phyloP scores from a whole-genome alignment of 2,888 invertebrate species.

The Cheilosia vulpina region DNA sequence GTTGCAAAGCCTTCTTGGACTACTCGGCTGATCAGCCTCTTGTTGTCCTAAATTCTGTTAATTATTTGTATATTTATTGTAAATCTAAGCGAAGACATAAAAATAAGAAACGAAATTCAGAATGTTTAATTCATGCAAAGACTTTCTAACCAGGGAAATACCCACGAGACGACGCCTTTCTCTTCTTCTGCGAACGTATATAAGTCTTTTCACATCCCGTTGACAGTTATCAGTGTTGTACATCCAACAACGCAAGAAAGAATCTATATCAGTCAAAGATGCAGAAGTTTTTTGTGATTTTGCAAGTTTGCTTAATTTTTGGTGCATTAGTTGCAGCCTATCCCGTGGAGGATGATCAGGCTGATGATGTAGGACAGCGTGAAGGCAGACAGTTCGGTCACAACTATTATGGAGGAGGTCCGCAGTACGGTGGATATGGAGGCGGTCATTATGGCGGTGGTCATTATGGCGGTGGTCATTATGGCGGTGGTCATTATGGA shows the following conservation, averaged over 20 bases:
- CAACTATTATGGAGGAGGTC: slow-evolving; percentile 21
- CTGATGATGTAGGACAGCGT: slow-evolving; percentile 7
- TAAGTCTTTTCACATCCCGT: slow-evolving; percentile 19
- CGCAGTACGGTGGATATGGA: slow-evolving; percentile 40
- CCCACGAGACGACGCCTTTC: too few relatives aligned
- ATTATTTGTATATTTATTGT: slow-evolving; percentile 57
- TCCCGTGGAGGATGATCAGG: slow-evolving; percentile 31
- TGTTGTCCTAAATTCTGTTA: background rate
- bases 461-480: slow-evolving; percentile 18
- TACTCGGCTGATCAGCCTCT: slow-evolving; percentile 42
- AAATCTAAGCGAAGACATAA: slow-evolving; percentile 39
- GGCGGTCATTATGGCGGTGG: slow-evolving; percentile 41
- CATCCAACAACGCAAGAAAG: too few relatives aligned
- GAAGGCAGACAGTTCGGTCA: slow-evolving; percentile 38
- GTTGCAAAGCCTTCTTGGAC: slow-evolving; percentile 71
- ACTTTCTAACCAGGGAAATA: slow-evolving; percentile 6
- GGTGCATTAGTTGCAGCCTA: slow-evolving; percentile 16
- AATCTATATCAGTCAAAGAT: slow-evolving; percentile 13
- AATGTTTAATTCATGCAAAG: slow-evolving; percentile 27
- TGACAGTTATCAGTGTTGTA: background rate
- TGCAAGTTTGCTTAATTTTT: slow-evolving; percentile 39
- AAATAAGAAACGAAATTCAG: slow-evolving; percentile 20
- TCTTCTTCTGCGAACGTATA: slow-evolving; percentile 22
- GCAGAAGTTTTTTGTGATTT: slow-evolving; percentile 38
- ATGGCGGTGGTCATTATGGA: slow-evolving; percentile 43